Evolutionary conservation across 2,797 vertebrate species (phyloP), one percentile per base, ranked within the genome.

Genomic region (Poeciliopsis gracilis): DNA sequence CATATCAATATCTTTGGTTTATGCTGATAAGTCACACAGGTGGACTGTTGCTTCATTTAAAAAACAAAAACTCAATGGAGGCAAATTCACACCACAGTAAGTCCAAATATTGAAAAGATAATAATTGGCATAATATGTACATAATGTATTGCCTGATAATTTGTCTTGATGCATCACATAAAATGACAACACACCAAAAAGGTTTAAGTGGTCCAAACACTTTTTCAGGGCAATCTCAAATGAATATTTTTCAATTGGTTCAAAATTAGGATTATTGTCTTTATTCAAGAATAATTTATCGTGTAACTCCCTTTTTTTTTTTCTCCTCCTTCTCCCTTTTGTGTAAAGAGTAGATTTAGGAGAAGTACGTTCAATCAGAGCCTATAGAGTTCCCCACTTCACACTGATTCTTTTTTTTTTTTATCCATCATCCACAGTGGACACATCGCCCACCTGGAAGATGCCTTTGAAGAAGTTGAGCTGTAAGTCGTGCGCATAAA

Each of bases 401-500:
- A 4, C 45, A 25, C 75, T 89, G 72, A 85, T 77, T 20, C 7
- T 23, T 51, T 20, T 4, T 23, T 51, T 20, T 4, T 30, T 63
- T 38, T 83, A 2, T 80, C 72, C 87, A 9, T 75, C 43, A 69
- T n/a, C 83, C 83, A 47, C 81, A 96, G 96, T 81, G 96, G 95
- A 77, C 94, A 96, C 81, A 76, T 95, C 1, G 85, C 95, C 74
- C 94, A 92, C 82, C 92, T 96, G 12, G 95, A 96, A 75, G 95
- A 96, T 18, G 88, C 93, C 47, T 95, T 95, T 85, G 95, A 95
- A 61, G 95, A 95, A 25, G 91, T 94, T 11, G 95, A 95, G 82
- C 89, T 95, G 96, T 97, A 90, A 95, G 95, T 93, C 73, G 76
- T 12, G 18, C 66, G 30, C 36, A 36, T 25, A 53, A 46, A 75